Percentiles rank a stretch among this genome's conserved stretches.
Evolutionary conservation across 1,140 invertebrate species (phyloP).

Genomic region (Alviniconcha marisindica): DNA sequence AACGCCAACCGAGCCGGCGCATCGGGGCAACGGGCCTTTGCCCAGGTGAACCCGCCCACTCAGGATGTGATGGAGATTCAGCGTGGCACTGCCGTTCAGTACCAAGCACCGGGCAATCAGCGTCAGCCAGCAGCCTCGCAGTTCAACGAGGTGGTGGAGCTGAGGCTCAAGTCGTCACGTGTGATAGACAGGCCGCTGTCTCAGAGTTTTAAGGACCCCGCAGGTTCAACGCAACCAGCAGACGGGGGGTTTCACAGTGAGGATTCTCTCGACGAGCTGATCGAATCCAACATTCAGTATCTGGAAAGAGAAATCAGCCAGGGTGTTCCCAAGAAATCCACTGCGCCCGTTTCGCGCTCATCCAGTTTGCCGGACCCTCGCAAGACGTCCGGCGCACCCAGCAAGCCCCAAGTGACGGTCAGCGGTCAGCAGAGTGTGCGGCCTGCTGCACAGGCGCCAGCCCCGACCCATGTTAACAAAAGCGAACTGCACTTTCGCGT

Average conservation of each 20-base stretch:
- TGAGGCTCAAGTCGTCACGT: constrained; percentile 37
- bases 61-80: constrained; percentile 32
- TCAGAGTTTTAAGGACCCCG: not conserved
- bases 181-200: constrained; percentile 34
- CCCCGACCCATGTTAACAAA: not conserved
- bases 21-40: constrained; percentile 5
- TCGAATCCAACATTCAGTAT: constrained; percentile 72
- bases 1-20: not conserved
- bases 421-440: constrained; percentile 4
- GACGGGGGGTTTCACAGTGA: constrained; percentile 51
- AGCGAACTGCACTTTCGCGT: constrained; percentile 48
- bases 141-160: constrained; percentile 48
- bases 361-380: constrained; percentile 52
- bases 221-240: not conserved
- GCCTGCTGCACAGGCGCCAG: not conserved
- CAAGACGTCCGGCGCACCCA: not conserved
- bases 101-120: not conserved
- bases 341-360: constrained; percentile 34
- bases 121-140: constrained; percentile 9
- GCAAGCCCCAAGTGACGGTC: constrained; percentile 4
- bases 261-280: constrained; percentile 70
- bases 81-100: constrained; percentile 29
- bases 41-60: constrained; percentile 37
- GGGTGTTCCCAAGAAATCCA: constrained; percentile 10
- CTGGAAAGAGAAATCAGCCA: constrained; percentile 64